Evolutionary conservation across 2,797 vertebrate species (phyloP), one percentile per base, ranked within the genome.

Genomic region (Siniperca undulata): DNA sequence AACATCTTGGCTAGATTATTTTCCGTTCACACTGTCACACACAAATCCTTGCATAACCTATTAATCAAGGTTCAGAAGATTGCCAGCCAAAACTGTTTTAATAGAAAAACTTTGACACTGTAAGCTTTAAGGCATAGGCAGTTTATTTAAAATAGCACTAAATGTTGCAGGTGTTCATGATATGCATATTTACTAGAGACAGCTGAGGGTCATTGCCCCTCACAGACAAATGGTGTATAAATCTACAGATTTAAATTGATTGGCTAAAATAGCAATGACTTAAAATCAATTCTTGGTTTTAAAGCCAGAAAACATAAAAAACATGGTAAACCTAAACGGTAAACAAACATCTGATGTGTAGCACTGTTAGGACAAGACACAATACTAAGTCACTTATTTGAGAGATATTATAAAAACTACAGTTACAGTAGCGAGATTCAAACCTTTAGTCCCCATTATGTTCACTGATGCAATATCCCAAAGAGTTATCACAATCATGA

Each of bases 361-460:
- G 44, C n/a, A 59, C 48, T 20, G 20, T n/a, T 73, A 13, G 13
- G 30, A 77, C 38, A 74, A 62, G 24, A 85, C 42, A 72, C 24
- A 70, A 69, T 27, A 17, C 22, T 48, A 50, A 48, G 20, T 65
- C 34, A 62, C 66, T 72, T 8, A 65, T 62, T 74, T 68, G 34
- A 82, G 44, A 58, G 11, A 53, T 60, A 42, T 22, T 60, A 42
- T 22, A 76, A 22, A 74, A 83, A 68, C n/a, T 67, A 50, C 34
- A 13, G 65, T 64, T 81, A 85, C 87, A 93, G 90, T 88, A 91
- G 88, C 82, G 90, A 83, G 67, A 89, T 75, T 80, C 70, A 73
- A 85, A 79, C 27, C 14, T 75, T 81, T 22, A 68, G 60, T 82
- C 76, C 34, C 42, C 44, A 55, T 66, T 64, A 42, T 86, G n/a